phyloP scores from a whole-genome alignment of 2,113 vertebrate genomes.

The Thermophis baileyi region DNA sequence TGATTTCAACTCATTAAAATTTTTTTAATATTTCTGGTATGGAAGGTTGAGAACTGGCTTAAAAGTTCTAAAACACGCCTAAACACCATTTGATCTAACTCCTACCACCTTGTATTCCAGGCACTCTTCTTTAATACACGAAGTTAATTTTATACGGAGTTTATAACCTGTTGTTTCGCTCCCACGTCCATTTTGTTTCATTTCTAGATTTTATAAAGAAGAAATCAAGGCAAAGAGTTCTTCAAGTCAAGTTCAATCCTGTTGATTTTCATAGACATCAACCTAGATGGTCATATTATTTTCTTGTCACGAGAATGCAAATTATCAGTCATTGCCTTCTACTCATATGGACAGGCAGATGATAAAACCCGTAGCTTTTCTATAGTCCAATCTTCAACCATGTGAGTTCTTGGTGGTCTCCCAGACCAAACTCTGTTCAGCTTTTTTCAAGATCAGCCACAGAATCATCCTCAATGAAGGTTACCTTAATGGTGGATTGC shows the following conservation, averaged over 20 bases:
- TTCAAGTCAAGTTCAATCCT: neutral
- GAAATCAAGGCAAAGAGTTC: neutral
- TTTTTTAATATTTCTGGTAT: neutral
- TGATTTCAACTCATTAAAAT: neutral
- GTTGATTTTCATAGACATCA: neutral
- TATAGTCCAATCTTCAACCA: neutral
- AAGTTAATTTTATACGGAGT: neutral
- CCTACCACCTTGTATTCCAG: neutral
- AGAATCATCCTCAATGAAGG: neutral
- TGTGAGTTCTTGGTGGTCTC: neutral
- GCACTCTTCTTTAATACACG: neutral
- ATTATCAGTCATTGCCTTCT: neutral
- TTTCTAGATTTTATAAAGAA: neutral
- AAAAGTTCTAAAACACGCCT: neutral
- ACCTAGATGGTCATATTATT: neutral
- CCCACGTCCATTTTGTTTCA: neutral
- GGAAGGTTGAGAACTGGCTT: neutral
- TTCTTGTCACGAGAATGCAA: neutral
- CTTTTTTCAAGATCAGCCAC: neutral
- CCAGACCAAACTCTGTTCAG: neutral
- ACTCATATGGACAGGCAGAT: neutral
- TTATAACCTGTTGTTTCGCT: neutral
- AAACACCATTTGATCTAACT: neutral
- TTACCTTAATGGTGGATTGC: neutral
- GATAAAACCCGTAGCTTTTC: neutral